phyloP scores from a whole-genome alignment of 1,140 invertebrate species.

The Euglossa dilemma region DNA sequence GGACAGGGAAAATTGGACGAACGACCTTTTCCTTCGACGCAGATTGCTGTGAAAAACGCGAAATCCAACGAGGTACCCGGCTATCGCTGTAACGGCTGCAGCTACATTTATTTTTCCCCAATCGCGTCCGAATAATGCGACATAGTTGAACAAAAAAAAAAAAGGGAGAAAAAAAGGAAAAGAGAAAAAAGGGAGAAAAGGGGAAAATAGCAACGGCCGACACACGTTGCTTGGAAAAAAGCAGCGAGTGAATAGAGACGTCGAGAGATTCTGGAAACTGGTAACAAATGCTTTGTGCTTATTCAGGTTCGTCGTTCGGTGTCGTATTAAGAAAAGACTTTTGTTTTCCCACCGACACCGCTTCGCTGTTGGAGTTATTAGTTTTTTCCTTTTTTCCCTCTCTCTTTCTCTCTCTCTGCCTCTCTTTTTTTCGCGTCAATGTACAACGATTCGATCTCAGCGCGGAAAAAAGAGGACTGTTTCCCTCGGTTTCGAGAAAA shows the following conservation, averaged over 20 bases:
- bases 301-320: not conserved
- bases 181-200: too few species aligned
- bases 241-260: not conserved
- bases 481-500: not conserved
- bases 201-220: not conserved
- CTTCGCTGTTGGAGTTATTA: not conserved
- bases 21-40: too few species aligned
- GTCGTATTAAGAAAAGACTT: not conserved
- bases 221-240: not conserved
- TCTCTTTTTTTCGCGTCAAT: not conserved
- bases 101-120: not conserved
- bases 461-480: not conserved
- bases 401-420: too few species aligned
- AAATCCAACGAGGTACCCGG: too few species aligned
- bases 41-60: too few species aligned
- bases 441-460: not conserved
- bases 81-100: too few species aligned
- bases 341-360: not conserved
- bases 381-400: not conserved
- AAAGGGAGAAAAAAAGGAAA: too few species aligned
- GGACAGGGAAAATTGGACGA: too few species aligned
- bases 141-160: too few species aligned
- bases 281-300: not conserved
- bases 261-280: not conserved
- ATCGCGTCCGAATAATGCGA: not conserved